phyloP scores from a whole-genome alignment of 2,797 vertebrate species.

The Macrochelys suwanniensis region DNA sequence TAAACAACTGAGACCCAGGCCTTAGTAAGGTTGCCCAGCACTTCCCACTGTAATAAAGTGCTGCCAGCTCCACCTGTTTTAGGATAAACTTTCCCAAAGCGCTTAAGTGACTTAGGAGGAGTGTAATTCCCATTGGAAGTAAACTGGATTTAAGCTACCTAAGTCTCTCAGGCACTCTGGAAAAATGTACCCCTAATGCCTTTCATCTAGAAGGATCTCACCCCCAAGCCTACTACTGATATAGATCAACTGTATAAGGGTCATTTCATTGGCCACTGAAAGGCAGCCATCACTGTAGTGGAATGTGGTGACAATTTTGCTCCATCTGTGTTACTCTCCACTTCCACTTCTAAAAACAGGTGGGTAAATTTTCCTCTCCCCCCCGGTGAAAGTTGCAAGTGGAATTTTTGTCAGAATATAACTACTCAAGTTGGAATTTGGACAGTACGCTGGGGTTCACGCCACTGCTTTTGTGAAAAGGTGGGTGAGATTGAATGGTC shows the following conservation, averaged over 20 bases:
- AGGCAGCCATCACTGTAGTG: not conserved
- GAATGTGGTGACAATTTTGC: not conserved
- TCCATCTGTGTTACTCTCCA: not conserved
- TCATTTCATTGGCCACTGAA: not conserved
- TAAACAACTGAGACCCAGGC: not conserved
- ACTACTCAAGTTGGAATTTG: not conserved
- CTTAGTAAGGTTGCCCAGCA: not conserved
- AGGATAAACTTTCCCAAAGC: not conserved
- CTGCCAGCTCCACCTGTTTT: not conserved
- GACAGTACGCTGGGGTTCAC: not conserved
- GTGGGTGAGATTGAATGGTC: not conserved
- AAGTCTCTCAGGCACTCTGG: fast-evolving
- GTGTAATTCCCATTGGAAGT: not conserved
- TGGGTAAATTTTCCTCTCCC: fast-evolving
- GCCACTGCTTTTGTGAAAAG: not conserved
- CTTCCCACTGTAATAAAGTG: not conserved
- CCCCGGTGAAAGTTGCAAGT: fast-evolving
- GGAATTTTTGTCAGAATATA: not conserved
- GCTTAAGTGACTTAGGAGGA: not conserved
- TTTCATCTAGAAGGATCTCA: not conserved
- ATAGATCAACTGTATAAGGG: fast-evolving
- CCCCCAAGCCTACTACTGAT: fast-evolving
- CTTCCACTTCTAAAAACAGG: not conserved
- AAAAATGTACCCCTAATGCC: not conserved
- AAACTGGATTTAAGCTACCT: fast-evolving